Evolutionary conservation across 1,140 invertebrate genomes (phyloP), one percentile per base, ranked within the genome.

Genomic region (Pinna nobilis): DNA sequence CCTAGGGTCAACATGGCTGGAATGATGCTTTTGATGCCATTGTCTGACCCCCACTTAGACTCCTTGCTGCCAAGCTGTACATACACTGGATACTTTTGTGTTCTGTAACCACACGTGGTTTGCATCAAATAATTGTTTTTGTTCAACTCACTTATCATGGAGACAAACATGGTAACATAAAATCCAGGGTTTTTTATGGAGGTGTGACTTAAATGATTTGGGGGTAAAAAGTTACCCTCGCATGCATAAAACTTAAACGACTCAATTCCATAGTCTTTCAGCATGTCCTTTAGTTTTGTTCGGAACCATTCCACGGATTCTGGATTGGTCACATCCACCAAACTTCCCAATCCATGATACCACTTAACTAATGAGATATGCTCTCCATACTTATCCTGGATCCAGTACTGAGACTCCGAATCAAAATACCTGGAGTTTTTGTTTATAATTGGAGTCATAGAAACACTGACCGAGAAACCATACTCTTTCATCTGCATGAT

Each of bases 1-100:
- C 95, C 96, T 71, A 97, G 94, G n/a, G 94, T 93, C 2, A 97
- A 87, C 0, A 94, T 86, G 2, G 94, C 94, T 0, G 95, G 94
- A 44, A 98, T 93, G 7, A 98, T 63, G 67, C 73, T 80, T 30
- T 76, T 68, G 3, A 84, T 67, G 0, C 96, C 96, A 87, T 96
- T 95, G 70, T 94, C 91, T 77, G 92, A 90, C 1, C 91, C 92
- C 95, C 95, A 97, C 39, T 89, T 91, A 0, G 94, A 94, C 82
- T 94, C 92, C 68, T 95, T 96, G 86, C 97, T 95, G 3, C 96
- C 91, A 92, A 97, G 96, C 28, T 96, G 92, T 0, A 96, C 91
- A 84, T 96, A 96, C 41, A 96, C 91, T 2, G 94, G 93, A 23
- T 93, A 86, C 35, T 93, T 87, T 88, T 97, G 96, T 3, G 93